Conservation (phyloP, 2,888 invertebrate genomes). For the Pheosia tremula region DNA sequence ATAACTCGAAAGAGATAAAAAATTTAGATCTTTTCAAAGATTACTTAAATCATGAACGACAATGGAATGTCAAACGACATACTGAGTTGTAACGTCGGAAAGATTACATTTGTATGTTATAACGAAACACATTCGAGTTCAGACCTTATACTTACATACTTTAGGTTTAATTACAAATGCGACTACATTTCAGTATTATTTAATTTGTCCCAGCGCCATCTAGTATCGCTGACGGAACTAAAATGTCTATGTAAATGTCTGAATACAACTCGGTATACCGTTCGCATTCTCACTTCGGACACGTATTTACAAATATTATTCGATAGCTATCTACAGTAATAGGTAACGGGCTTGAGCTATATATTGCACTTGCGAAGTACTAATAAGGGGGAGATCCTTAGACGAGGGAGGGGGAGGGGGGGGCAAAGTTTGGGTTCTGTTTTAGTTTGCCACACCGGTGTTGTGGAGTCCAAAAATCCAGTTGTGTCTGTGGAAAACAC, state of each 20-base stretch:
- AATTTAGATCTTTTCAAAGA: constrained; percentile 56
- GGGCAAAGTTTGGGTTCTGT: neutral
- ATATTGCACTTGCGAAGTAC: constrained; percentile 61
- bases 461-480: too few species aligned
- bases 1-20: constrained; percentile 16
- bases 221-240: neutral
- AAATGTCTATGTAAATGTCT: too few species aligned
- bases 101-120: neutral
- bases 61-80: neutral
- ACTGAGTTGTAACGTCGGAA: neutral
- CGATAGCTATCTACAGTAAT: constrained; percentile 58
- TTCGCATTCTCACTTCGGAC: neutral
- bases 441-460: too few species aligned
- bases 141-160: too few species aligned
- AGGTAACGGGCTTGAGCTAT: constrained; percentile 73
- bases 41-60: constrained; percentile 12
- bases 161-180: too few species aligned
- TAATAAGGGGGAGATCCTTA: constrained; percentile 1
- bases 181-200: neutral
- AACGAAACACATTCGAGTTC: neutral
- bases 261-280: neutral
- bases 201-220: neutral
- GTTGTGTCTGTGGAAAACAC: too few species aligned
- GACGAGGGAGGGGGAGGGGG: neutral
- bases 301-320: constrained; percentile 21